Conservation (phyloP, 2,888 invertebrate species). For the Tricholauxania praeusta region DNA sequence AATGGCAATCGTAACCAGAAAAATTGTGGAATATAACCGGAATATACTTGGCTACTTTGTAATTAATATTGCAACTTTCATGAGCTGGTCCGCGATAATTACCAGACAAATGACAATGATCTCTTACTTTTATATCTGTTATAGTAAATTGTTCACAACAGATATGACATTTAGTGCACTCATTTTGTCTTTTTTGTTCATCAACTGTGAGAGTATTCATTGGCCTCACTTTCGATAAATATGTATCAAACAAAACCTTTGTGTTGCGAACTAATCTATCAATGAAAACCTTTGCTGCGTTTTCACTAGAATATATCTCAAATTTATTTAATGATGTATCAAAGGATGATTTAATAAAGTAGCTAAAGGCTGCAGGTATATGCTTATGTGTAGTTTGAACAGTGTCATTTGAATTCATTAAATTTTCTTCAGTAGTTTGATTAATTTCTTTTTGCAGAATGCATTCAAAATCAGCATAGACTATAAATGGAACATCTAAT, state of each 20-base stretch:
- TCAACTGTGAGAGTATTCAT: background rate
- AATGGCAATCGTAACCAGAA: slow-evolving; percentile 39
- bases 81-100: slow-evolving; percentile 33
- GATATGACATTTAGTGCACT: no score
- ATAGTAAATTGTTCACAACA: no score
- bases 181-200: background rate
- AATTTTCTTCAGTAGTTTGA: background rate
- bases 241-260: background rate
- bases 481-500: background rate
- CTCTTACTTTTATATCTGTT: background rate
- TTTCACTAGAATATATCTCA: background rate
- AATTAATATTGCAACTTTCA: slow-evolving; percentile 2
- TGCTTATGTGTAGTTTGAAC: background rate
- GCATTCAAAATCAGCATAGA: slow-evolving; percentile 10
- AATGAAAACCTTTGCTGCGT: background rate
- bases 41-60: background rate
- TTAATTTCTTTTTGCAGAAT: background rate
- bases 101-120: slow-evolving; percentile 33
- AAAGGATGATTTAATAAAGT: background rate
- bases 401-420: background rate
- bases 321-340: background rate
- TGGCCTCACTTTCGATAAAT: background rate
- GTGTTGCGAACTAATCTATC: background rate
- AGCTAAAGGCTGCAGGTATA: background rate
- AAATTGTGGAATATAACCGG: slow-evolving; percentile 19